These are phyloP conservation scores for Campylomormyrus numenius DNA, from an alignment of 2,113 vertebrate species.

Conservation along the genomic window DNA sequence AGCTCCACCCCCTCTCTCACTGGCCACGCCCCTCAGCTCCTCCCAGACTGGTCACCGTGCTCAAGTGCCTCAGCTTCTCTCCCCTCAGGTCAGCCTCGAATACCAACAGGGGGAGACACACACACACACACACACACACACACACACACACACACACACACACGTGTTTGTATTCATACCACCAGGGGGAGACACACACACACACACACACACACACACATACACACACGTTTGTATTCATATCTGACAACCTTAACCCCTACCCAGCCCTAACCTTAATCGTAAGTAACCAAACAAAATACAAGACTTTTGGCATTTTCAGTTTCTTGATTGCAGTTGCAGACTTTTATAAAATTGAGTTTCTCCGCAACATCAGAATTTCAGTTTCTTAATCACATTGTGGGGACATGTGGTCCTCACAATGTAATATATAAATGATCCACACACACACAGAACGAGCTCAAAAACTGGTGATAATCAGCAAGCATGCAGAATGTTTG, in stretches of 20 bases:
- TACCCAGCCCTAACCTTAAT: background rate
- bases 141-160: background rate
- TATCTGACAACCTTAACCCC: background rate
- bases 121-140: constrained; percentile 8
- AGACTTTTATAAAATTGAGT: background rate
- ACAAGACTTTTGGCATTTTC: background rate
- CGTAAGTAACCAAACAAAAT: background rate
- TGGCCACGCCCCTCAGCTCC: constrained; percentile 92
- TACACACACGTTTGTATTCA: background rate
- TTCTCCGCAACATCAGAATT: background rate
- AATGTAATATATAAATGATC: background rate
- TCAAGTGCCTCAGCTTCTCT: constrained; percentile 99
- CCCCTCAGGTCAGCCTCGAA: constrained; percentile 79
- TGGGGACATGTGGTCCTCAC: background rate
- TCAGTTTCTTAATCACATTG: background rate
- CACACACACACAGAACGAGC: background rate
- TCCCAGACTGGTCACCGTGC: constrained; percentile 98
- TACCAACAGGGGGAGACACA: background rate
- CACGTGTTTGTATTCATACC: background rate
- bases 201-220: constrained; percentile 5
- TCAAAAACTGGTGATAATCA: background rate
- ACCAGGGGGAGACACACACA: background rate
- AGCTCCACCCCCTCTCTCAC: constrained; percentile 69
- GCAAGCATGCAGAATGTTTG: background rate
- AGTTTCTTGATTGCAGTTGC: background rate